phyloP scores from a whole-genome alignment of 2,888 invertebrate species.

The Lysandra bellargus region DNA sequence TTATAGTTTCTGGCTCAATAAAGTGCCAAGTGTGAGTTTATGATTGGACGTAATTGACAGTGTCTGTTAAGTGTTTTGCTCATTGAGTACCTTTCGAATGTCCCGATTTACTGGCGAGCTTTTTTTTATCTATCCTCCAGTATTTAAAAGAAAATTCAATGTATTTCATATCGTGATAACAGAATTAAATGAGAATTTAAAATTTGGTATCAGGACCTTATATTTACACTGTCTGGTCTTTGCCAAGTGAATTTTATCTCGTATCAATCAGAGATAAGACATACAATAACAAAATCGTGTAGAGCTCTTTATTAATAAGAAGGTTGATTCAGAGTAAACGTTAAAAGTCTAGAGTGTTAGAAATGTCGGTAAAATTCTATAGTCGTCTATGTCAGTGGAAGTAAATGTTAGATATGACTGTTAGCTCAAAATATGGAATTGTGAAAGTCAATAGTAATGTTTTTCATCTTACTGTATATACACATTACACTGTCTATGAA shows the following conservation, averaged over 20 bases:
- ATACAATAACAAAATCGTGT: no score
- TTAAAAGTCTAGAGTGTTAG: conserved; percentile 3
- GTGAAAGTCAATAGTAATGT: neutral
- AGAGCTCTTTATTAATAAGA: neutral
- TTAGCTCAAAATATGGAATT: conserved; percentile 7
- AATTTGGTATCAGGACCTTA: neutral
- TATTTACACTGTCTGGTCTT: neutral
- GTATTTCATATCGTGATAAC: neutral
- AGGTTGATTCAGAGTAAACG: neutral
- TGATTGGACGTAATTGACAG: neutral
- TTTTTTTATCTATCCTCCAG: neutral
- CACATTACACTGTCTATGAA: neutral
- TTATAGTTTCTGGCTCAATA: neutral
- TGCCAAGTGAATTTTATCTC: neutral
- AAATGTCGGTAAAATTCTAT: conserved; percentile 10
- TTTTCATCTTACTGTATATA: conserved; percentile 9
- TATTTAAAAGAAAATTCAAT: neutral
- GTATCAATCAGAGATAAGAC: neutral
- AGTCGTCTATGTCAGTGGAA: conserved; percentile 12
- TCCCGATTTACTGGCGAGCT: conserved; percentile 11
- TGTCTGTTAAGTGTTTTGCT: conserved; percentile 2
- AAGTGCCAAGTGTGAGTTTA: conserved; percentile 5
- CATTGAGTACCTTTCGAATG: neutral
- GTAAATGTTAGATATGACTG: neutral
- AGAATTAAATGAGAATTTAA: neutral